Percentiles rank a stretch among this genome's conserved stretches.
phyloP scores from a whole-genome alignment of 30 jellyfish, hydroid and myxozoan genomes.

The Pseudorhiza aurosa region DNA sequence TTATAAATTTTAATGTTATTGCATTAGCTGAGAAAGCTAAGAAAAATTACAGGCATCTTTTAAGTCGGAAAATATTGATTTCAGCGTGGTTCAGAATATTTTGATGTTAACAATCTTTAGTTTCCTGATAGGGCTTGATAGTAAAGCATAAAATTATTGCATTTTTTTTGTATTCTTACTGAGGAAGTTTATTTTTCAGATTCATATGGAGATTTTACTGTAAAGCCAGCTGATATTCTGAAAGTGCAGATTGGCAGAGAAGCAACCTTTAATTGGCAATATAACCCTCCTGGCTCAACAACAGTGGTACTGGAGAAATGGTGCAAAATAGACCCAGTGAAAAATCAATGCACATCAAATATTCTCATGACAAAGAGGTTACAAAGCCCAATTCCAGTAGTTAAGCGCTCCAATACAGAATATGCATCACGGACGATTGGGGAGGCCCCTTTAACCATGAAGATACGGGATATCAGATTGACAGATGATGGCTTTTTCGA shows the following conservation, averaged over 20 bases:
- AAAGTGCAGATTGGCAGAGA: slow-evolving; percentile 42
- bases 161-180: not conserved
- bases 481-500: slow-evolving; percentile 62
- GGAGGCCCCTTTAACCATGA: slow-evolving; percentile 32
- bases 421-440: slow-evolving; percentile 52
- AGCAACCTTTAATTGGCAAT: slow-evolving; percentile 66
- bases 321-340: slow-evolving; percentile 43
- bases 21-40: too few relatives aligned
- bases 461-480: slow-evolving; percentile 31
- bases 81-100: too few relatives aligned
- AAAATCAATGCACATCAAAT: slow-evolving; percentile 22
- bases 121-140: too few relatives aligned
- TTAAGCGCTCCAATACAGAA: slow-evolving; percentile 10
- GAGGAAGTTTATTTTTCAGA: not conserved
- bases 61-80: too few relatives aligned
- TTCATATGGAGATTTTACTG: slow-evolving; percentile 42
- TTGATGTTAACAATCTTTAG: too few relatives aligned
- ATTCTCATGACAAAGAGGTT: slow-evolving; percentile 36
- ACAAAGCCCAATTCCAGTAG: slow-evolving; percentile 12
- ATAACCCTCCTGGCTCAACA: slow-evolving; percentile 18
- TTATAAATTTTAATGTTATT: too few relatives aligned
- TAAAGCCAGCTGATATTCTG: slow-evolving; percentile 23
- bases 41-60: too few relatives aligned
- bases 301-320: slow-evolving; percentile 17
- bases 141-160: not conserved